Evolutionary conservation across 1,140 invertebrate species (phyloP).

Genomic region (Drosophila yakuba): DNA sequence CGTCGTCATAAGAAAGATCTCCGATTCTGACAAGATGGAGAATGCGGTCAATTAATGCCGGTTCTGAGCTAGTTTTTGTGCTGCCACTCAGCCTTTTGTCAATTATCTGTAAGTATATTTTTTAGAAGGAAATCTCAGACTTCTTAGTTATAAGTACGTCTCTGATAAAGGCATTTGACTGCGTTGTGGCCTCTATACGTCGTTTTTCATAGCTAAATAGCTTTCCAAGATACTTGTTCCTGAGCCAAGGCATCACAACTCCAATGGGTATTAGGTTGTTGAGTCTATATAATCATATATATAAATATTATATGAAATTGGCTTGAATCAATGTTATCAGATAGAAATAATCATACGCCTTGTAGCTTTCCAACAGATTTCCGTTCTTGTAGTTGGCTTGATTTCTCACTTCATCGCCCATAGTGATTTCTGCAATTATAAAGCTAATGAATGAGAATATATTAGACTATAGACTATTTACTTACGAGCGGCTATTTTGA

Average conservation of each 20-base stretch:
- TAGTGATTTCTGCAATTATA: neutral
- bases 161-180: neutral
- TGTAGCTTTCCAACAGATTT: neutral
- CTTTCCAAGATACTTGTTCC: neutral
- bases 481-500: conserved; percentile 1
- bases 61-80: neutral
- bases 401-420: neutral
- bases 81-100: neutral
- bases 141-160: neutral
- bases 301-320: neutral
- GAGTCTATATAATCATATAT: neutral
- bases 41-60: neutral
- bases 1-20: neutral
- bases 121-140: neutral
- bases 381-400: neutral
- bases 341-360: neutral
- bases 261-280: neutral
- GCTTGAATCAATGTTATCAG: no score
- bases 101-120: neutral
- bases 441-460: neutral
- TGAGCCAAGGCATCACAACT: neutral
- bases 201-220: neutral
- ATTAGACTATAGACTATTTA: neutral
- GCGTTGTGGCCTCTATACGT: neutral
- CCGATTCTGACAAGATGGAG: neutral